phyloP scores from a whole-genome alignment of 2,888 invertebrate genomes.

The Drosophila infuscata region DNA sequence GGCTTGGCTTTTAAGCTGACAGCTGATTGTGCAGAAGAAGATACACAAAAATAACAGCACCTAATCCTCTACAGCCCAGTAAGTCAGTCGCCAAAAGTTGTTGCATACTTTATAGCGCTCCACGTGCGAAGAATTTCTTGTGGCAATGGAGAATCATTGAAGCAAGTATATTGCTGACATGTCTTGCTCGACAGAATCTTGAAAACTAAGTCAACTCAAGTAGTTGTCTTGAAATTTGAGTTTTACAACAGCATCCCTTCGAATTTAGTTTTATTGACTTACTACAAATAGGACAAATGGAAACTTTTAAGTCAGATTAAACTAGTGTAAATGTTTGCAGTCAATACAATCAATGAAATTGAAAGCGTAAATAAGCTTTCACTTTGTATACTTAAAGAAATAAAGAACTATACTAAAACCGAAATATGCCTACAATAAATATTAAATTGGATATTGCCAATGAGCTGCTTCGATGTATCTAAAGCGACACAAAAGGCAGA shows the following conservation, averaged over 20 bases:
- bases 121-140: conserved; percentile 11
- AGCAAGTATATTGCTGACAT: neutral
- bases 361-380: neutral
- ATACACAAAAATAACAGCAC: conserved; percentile 18
- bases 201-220: neutral
- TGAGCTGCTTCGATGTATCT: neutral
- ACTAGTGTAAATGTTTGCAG: neutral
- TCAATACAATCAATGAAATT: neutral
- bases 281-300: neutral
- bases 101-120: conserved; percentile 36
- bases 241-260: neutral
- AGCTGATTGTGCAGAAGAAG: conserved; percentile 35
- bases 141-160: neutral
- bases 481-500: neutral
- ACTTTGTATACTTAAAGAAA: neutral
- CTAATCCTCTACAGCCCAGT: conserved; percentile 4
- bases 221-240: too few relatives aligned
- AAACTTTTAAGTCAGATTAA: neutral
- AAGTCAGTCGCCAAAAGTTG: conserved; percentile 6
- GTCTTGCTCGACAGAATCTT: neutral
- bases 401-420: neutral
- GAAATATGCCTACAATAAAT: neutral
- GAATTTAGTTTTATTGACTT: neutral
- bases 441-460: neutral
- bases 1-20: conserved; percentile 40